Percentiles rank a stretch among this genome's conserved stretches.
These are phyloP conservation scores for Xanthia icteritia DNA, from an alignment of 2,888 invertebrate species.

Conservation along the genomic window DNA sequence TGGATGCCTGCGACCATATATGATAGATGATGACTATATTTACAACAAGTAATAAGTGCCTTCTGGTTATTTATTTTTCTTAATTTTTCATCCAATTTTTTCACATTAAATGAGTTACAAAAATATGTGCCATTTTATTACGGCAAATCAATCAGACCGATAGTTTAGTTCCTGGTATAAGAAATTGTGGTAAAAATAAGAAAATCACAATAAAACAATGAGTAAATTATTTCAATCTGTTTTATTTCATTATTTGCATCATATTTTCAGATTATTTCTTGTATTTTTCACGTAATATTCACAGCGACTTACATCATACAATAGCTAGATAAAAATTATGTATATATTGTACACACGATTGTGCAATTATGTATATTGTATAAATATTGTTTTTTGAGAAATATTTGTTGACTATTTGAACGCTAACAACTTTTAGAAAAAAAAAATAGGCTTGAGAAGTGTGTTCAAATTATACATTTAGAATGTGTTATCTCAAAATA, in stretches of 20 bases:
- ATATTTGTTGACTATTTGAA: constrained; percentile 35
- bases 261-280: constrained; percentile 70
- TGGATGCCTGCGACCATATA: constrained; percentile 83
- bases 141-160: too few relatives aligned
- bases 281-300: constrained; percentile 74
- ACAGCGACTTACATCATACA: constrained; percentile 79
- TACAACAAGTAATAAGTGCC: too few relatives aligned
- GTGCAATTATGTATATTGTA: constrained; percentile 67
- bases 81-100: too few relatives aligned
- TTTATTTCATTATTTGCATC: constrained; percentile 75
- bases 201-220: constrained; percentile 56
- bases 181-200: neutral
- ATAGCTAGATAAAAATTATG: constrained; percentile 63
- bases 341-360: constrained; percentile 71
- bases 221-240: constrained; percentile 59
- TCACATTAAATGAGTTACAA: too few relatives aligned
- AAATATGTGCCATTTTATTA: too few relatives aligned
- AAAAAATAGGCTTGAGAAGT: neutral
- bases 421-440: constrained; percentile 3
- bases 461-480: neutral
- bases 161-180: too few relatives aligned
- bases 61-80: too few relatives aligned
- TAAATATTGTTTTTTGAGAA: constrained; percentile 44
- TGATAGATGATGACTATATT: constrained; percentile 43
- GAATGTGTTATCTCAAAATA: constrained; percentile 17